phyloP scores from a whole-genome alignment of 2,888 invertebrate species.

The Amiota minor region DNA sequence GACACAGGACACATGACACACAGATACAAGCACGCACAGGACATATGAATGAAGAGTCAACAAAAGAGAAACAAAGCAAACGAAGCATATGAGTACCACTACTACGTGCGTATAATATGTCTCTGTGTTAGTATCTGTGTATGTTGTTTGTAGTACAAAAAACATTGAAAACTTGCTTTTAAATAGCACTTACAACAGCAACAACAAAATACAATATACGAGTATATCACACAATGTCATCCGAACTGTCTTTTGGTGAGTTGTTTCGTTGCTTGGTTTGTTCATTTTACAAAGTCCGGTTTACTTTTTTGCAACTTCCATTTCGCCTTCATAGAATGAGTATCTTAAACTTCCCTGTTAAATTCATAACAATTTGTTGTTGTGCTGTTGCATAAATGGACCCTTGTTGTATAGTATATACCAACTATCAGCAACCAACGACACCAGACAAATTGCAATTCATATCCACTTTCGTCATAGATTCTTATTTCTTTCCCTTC shows the following conservation, averaged over 20 bases:
- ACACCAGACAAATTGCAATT: conserved; percentile 63
- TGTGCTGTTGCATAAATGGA: conserved; percentile 41
- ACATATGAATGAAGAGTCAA: conserved; percentile 35
- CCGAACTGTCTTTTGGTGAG: conserved; percentile 47
- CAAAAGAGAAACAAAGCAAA: conserved; percentile 45
- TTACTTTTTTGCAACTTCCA: conserved; percentile 28
- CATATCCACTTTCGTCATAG: conserved; percentile 52
- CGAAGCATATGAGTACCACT: conserved; percentile 57
- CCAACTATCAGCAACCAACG: conserved; percentile 50
- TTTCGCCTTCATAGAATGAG: not conserved
- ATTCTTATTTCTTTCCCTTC: conserved; percentile 41
- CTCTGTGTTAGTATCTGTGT: conserved; percentile 35
- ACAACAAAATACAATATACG: conserved; percentile 37
- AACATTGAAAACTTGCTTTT: conserved; percentile 61
- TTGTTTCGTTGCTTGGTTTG: conserved; percentile 56
- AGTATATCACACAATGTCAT: conserved; percentile 58
- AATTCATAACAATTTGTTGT: conserved; percentile 20
- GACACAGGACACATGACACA: not conserved
- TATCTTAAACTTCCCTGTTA: not conserved
- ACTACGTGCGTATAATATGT: conserved; percentile 34
- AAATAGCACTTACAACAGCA: conserved; percentile 44
- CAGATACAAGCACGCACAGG: conserved; percentile 32
- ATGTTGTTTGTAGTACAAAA: conserved; percentile 31
- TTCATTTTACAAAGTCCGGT: conserved; percentile 34
- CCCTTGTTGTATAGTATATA: conserved; percentile 43